phyloP scores from a whole-genome alignment of 2,888 invertebrate species.

The Trichogramma evanescens region DNA sequence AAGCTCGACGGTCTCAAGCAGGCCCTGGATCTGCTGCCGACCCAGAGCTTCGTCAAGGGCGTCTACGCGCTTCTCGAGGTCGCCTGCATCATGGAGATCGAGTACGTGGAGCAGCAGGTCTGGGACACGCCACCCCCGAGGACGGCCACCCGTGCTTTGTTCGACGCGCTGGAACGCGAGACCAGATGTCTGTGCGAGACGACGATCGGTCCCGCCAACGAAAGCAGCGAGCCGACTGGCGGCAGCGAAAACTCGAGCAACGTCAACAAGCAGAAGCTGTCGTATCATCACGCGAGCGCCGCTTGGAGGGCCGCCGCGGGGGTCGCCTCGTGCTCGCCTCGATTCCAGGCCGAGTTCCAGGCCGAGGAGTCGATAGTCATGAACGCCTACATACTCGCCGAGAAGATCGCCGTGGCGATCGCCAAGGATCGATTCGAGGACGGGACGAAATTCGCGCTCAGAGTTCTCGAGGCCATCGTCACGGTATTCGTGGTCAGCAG shows the following conservation, averaged over 20 bases:
- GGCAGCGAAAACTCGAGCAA: neutral
- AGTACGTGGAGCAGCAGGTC: slow-evolving; percentile 40
- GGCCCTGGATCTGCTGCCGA: slow-evolving; percentile 51
- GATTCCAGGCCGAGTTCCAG: slow-evolving; percentile 49
- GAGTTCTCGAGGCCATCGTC: slow-evolving; percentile 41
- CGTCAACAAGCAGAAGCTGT: slow-evolving; percentile 2
- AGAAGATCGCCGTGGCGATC: slow-evolving; percentile 33
- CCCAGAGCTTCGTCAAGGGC: slow-evolving; percentile 53
- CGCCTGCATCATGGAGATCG: slow-evolving; percentile 56
- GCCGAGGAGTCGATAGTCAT: slow-evolving; percentile 41
- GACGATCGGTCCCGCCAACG: slow-evolving; percentile 19
- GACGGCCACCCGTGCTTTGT: slow-evolving; percentile 32
- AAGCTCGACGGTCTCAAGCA: slow-evolving; percentile 54
- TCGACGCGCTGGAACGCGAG: slow-evolving; percentile 35
- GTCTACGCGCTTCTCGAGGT: slow-evolving; percentile 59
- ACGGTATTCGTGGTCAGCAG: slow-evolving; percentile 21
- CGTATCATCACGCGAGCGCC: slow-evolving; percentile 37
- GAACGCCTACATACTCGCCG: slow-evolving; percentile 32
- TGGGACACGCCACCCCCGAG: neutral
- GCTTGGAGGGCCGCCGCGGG: slow-evolving; percentile 42
- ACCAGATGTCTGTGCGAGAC: slow-evolving; percentile 29
- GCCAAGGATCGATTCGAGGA: slow-evolving; percentile 36
- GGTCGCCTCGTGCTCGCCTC: slow-evolving; percentile 53
- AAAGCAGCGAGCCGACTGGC: neutral
- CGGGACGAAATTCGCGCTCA: slow-evolving; percentile 38